Base-by-base conservation (phyloP, 1,140 invertebrate genomes). In the Drosophila nigrodunni region DNA sequence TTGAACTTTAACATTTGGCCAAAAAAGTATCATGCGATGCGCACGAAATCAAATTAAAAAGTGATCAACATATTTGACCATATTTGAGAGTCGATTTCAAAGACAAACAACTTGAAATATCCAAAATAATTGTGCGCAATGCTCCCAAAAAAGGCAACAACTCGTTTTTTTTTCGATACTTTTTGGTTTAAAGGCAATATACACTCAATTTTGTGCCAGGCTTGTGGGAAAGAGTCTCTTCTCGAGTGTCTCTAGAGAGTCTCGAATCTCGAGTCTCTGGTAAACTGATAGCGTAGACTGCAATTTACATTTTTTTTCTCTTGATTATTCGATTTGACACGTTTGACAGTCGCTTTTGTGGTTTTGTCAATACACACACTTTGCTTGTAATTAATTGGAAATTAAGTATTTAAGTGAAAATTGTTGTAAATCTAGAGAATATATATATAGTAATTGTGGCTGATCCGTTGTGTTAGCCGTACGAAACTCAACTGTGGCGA, bases 401-500 rank as follows among this genome's bases (percentile, higher is more conserved):
- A 68, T 77, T 68, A 55, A 9, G 30, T 41, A 47, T 77, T 85
- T 11, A 7, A 46, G 77, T 70, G 11, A 25, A n/a, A 47, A 25
- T 35, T 65, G 43, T 50, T 73, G 11, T 9, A 39, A n/a, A 52
- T 76, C 83, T 13, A 3, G 25, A 49, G 59, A 50, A 11, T 52
- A 46, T 47, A 46, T 47, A 4, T 35, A 21, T 69, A 10, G 37
- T n/a, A 44, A 25, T 30, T 69, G 49, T 68, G 18, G 21, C 35
- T 80, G 83, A 87, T 83, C 83, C 85, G 85, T 70, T 87, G 85
- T 78, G 80, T 68, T 88, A 49, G 85, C 62, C 80, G 80, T 78
- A 72, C 68, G 64, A 88, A 88, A 88, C 80, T 88, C 83, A 89
- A 88, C 83, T 88, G 85, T 78, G 83, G 80, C 70, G 50, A 75